These are phyloP conservation scores for Petrocephalus microphthalmus DNA, from an alignment of 2,113 vertebrate species.

Conservation along the genomic window DNA sequence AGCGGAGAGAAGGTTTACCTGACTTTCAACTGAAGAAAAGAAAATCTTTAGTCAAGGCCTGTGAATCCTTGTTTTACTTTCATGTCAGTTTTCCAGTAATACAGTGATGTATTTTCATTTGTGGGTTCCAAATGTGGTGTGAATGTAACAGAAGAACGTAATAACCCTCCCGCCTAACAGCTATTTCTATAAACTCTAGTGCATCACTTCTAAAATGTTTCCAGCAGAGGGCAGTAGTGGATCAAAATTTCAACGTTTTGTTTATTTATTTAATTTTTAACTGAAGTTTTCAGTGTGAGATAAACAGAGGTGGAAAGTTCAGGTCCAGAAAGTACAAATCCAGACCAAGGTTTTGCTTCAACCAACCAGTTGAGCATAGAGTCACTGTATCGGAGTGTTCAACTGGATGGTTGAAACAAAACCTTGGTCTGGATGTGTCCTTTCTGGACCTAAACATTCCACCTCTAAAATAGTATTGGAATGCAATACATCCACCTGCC, in stretches of 20 bases:
- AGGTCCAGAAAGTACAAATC: too few species aligned
- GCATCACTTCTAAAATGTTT: not conserved
- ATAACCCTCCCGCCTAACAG: not conserved
- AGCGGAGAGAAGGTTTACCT: not conserved
- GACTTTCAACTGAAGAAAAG: not conserved
- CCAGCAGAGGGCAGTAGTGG: constrained; percentile 5
- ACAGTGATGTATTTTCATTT: not conserved
- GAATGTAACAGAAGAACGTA: not conserved
- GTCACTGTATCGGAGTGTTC: too few species aligned
- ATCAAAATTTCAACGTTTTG: not conserved
- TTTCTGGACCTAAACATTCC: too few species aligned
- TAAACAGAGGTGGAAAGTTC: too few species aligned
- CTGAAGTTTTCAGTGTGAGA: not conserved
- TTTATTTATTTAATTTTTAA: not conserved
- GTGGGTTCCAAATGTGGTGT: not conserved
- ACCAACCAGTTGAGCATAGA: too few species aligned
- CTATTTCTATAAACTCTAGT: not conserved
- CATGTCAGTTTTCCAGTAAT: not conserved
- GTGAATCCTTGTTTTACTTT: not conserved
- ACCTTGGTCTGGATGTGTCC: too few species aligned
- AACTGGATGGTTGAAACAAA: too few species aligned
- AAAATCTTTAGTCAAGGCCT: not conserved
- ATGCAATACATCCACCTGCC: not conserved
- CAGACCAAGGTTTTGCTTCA: too few species aligned
- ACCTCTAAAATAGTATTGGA: not conserved